Conservation (phyloP, 2,888 invertebrate genomes). For the Mamestra brassicae region DNA sequence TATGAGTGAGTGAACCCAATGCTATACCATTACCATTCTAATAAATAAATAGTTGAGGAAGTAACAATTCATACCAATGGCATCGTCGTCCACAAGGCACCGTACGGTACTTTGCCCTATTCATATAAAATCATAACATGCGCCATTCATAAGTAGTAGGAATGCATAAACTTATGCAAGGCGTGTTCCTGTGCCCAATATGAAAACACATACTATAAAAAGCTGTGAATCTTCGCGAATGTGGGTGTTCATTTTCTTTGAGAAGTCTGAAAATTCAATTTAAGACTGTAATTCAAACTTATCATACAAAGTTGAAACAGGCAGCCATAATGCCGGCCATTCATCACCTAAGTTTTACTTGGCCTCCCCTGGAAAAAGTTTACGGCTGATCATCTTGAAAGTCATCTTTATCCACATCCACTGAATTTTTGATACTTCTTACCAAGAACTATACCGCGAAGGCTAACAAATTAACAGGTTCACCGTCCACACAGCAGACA, state of each 20-base stretch:
- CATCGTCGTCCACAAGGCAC: slow-evolving; percentile 11
- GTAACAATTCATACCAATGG: slow-evolving; percentile 7
- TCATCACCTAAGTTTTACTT: not conserved
- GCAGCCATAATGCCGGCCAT: too few species aligned
- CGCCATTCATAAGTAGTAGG: slow-evolving; percentile 42
- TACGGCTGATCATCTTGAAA: not conserved
- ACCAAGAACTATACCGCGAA: not conserved
- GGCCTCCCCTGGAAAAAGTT: too few species aligned
- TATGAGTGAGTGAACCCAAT: not conserved
- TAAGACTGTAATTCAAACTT: too few species aligned
- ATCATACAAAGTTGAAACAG: not conserved
- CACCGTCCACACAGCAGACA: too few species aligned
- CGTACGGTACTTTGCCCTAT: slow-evolving; percentile 39
- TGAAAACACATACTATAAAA: slow-evolving; percentile 1
- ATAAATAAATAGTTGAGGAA: slow-evolving; percentile 8
- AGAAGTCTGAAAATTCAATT: not conserved
- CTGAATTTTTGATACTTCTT: not conserved
- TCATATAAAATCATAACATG: slow-evolving; percentile 32
- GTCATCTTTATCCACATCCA: not conserved
- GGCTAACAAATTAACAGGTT: not conserved
- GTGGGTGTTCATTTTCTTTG: not conserved
- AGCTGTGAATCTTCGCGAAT: not conserved
- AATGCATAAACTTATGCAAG: slow-evolving; percentile 46
- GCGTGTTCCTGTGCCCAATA: slow-evolving; percentile 28
- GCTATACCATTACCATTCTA: not conserved